A percentile compares a stretch with the other conserved stretches of the same genome.
Evolutionary conservation across 2,888 invertebrate genomes (phyloP).

Genomic region (Automeris io): DNA sequence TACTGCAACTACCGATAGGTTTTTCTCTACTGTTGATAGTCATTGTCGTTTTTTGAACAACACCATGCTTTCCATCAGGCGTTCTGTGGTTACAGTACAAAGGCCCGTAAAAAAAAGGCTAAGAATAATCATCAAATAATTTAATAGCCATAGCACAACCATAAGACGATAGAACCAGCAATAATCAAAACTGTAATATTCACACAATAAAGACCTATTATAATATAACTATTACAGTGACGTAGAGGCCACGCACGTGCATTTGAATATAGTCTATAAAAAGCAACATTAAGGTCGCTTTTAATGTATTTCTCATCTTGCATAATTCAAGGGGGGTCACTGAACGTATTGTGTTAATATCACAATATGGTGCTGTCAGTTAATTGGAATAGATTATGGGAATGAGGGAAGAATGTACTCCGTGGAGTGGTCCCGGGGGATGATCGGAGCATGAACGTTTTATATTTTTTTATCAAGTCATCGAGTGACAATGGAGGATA

Average conservation of each 20-base stretch:
- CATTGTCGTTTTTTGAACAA: too few species aligned
- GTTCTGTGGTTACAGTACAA: too few species aligned
- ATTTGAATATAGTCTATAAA: slow-evolving; percentile 17
- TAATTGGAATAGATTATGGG: slow-evolving; percentile 78
- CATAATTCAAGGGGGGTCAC: slow-evolving; percentile 41
- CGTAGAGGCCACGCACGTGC: slow-evolving; percentile 10
- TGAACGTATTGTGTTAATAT: slow-evolving; percentile 69
- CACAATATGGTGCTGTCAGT: slow-evolving; percentile 76
- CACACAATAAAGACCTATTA: slow-evolving; percentile 49
- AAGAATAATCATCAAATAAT: too few species aligned
- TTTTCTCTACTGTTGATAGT: too few species aligned
- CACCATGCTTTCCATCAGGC: too few species aligned
- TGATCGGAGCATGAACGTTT: slow-evolving; percentile 39
- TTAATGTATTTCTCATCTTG: slow-evolving; percentile 18
- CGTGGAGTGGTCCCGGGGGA: slow-evolving; percentile 59
- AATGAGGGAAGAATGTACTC: slow-evolving; percentile 59
- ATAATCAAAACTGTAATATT: slow-evolving; percentile 46
- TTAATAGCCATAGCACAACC: not conserved
- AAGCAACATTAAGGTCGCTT: slow-evolving; percentile 16
- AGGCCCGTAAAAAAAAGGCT: too few species aligned
- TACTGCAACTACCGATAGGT: too few species aligned
- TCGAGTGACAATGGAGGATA: slow-evolving; percentile 59
- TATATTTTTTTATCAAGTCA: slow-evolving; percentile 72
- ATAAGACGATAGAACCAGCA: slow-evolving; percentile 10
- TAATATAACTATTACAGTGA: slow-evolving; percentile 37